These are phyloP conservation scores for Collichthys lucidus DNA, from an alignment of 2,113 vertebrate genomes.

Conservation along the genomic window DNA sequence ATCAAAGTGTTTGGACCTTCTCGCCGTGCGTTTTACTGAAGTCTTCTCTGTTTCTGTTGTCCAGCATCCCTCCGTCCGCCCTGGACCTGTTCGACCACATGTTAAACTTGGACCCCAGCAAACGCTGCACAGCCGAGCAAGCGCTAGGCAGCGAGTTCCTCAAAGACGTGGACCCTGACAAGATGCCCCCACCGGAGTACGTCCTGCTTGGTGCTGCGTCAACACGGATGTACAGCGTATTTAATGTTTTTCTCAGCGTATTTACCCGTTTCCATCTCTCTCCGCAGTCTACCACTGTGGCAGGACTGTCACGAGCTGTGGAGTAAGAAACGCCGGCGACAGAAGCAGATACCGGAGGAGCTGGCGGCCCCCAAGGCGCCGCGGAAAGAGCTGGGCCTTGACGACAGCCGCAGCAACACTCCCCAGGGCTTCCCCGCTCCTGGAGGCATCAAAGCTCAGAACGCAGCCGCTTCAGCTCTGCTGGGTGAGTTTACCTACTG, in stretches of 20 bases:
- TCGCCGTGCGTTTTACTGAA: background rate
- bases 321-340: constrained; percentile 98
- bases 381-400: constrained; percentile 93
- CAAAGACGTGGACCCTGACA: constrained; percentile 94
- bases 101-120: constrained; percentile 97
- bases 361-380: constrained; percentile 90
- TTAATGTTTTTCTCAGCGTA: background rate
- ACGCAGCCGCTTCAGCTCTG: constrained; percentile 78
- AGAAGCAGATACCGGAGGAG: constrained; percentile 97
- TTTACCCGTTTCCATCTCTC: background rate
- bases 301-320: constrained; percentile 99
- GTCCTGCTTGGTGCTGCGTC: constrained; percentile 45
- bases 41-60: background rate
- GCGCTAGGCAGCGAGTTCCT: constrained; percentile 96
- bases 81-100: constrained; percentile 98
- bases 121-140: constrained; percentile 95
- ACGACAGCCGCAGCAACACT: constrained; percentile 97
- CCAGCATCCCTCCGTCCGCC: constrained; percentile 92
- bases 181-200: constrained; percentile 99
- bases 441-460: constrained; percentile 89
- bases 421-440: constrained; percentile 91
- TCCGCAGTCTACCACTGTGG: constrained; percentile 93
- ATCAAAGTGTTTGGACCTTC: background rate
- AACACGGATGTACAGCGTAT: too few relatives aligned
- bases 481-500: constrained; percentile 72